A percentile compares a stretch with the other conserved stretches of the same genome.
These are phyloP conservation scores for Pterocles gutturalis DNA, from an alignment of 2,113 vertebrate species.

Conservation along the genomic window DNA sequence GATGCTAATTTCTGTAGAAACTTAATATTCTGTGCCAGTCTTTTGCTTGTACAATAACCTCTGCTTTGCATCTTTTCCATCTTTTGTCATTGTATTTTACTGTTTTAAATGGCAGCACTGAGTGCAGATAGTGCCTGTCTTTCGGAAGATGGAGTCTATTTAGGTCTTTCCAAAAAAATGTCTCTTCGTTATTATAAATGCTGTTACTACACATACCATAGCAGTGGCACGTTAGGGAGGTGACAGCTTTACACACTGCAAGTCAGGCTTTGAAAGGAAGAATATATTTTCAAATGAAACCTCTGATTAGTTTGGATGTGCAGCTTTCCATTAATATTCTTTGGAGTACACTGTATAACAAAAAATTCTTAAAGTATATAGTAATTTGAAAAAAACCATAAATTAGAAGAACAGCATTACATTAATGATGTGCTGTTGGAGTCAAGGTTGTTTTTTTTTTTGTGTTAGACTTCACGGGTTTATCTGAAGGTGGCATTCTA, in stretches of 20 bases:
- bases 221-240: background rate
- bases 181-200: background rate
- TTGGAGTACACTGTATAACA: background rate
- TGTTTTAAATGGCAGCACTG: background rate
- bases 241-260: conserved; percentile 15
- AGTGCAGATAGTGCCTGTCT: background rate
- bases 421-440: background rate
- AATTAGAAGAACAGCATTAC: background rate
- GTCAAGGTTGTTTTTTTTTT: background rate
- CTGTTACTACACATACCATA: background rate
- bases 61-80: background rate
- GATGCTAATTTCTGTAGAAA: conserved; percentile 51
- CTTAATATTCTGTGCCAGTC: conserved; percentile 21
- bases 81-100: background rate
- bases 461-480: background rate
- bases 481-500: conserved; percentile 14
- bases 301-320: conserved; percentile 25
- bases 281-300: conserved; percentile 41
- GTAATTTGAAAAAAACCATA: background rate
- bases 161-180: background rate
- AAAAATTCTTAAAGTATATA: background rate
- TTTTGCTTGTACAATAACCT: background rate
- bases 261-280: conserved; percentile 2
- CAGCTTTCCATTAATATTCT: background rate
- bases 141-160: conserved; percentile 10